phyloP scores from a whole-genome alignment of 2,113 vertebrate species.

The Corydoras sp. region DNA sequence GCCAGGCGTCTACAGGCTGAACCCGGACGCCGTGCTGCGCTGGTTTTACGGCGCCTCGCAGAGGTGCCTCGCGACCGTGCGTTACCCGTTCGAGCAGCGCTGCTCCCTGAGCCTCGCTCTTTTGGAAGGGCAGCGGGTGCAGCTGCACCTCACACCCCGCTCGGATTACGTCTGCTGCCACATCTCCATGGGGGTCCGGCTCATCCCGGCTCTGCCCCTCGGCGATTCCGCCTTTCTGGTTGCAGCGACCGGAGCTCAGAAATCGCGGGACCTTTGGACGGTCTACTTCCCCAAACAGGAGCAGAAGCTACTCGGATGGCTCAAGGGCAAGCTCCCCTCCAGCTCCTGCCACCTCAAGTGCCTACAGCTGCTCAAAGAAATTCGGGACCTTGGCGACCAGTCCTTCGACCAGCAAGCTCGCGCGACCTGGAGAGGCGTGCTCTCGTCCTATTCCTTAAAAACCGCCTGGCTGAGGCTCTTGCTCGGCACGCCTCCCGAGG shows the following conservation, averaged over 20 bases:
- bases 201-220: conserved; percentile 74
- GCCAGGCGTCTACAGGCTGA: conserved; percentile 51
- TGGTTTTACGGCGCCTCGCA: conserved; percentile 80
- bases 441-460: conserved; percentile 77
- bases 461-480: conserved; percentile 69
- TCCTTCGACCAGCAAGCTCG: conserved; percentile 60
- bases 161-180: conserved; percentile 84
- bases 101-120: conserved; percentile 69
- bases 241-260: conserved; percentile 33
- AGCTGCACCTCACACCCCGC: conserved; percentile 71
- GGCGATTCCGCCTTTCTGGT: conserved; percentile 73
- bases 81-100: conserved; percentile 74
- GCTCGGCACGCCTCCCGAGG: conserved; percentile 55
- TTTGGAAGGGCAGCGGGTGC: conserved; percentile 63
- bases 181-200: conserved; percentile 78
- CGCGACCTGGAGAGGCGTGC: conserved; percentile 65
- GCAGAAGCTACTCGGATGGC: conserved; percentile 73
- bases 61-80: conserved; percentile 69
- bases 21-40: conserved; percentile 66
- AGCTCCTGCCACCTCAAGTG: conserved; percentile 79
- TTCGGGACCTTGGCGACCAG: conserved; percentile 70
- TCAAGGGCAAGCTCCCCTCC: conserved; percentile 66
- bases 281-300: conserved; percentile 73
- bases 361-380: conserved; percentile 77
- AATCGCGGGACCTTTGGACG: conserved; percentile 63